These are phyloP conservation scores for Bradypus variegatus DNA, from an alignment of 2,797 vertebrate species.

Conservation along the genomic window DNA sequence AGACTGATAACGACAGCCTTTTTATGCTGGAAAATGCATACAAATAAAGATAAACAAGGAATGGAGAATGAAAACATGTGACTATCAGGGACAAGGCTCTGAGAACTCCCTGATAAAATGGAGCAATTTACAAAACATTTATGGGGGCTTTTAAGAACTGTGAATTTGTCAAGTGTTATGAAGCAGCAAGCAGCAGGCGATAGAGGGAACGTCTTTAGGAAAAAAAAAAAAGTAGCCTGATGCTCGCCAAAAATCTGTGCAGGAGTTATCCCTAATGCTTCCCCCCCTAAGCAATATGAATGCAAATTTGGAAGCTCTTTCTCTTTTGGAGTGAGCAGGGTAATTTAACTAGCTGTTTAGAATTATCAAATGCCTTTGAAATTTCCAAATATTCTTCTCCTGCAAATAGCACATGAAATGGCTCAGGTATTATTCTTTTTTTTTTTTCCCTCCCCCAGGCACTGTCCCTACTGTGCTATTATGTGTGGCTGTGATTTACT, in stretches of 20 bases:
- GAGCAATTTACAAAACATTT: conserved; percentile 69
- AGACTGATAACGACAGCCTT: not conserved
- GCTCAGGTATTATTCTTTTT: conserved; percentile 41
- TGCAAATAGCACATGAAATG: conserved; percentile 35
- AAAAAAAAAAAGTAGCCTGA: conserved; percentile 39
- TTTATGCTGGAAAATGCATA: conserved; percentile 44
- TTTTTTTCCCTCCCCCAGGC: not conserved
- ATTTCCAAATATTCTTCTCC: conserved; percentile 47
- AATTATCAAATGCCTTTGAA: conserved; percentile 56
- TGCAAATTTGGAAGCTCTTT: conserved; percentile 55
- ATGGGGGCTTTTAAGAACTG: conserved; percentile 68
- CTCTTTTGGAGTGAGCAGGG: conserved; percentile 47
- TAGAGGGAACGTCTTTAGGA: conserved; percentile 63
- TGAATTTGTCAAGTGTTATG: conserved; percentile 70
- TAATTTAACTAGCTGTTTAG: conserved; percentile 56
- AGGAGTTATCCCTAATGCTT: conserved; percentile 46
- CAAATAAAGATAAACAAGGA: conserved; percentile 60
- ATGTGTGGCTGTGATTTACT: conserved; percentile 44
- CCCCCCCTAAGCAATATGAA: conserved; percentile 22
- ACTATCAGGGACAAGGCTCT: conserved; percentile 42
- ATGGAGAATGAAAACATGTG: conserved; percentile 38
- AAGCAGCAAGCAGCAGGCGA: conserved; percentile 62
- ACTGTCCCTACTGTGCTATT: conserved; percentile 27
- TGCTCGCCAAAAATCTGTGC: conserved; percentile 67
- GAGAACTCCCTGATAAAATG: conserved; percentile 67